Evolutionary conservation across 1,140 invertebrate genomes (phyloP), one percentile per base, ranked within the genome.

Genomic region (Leptestheria dahalacensis): DNA sequence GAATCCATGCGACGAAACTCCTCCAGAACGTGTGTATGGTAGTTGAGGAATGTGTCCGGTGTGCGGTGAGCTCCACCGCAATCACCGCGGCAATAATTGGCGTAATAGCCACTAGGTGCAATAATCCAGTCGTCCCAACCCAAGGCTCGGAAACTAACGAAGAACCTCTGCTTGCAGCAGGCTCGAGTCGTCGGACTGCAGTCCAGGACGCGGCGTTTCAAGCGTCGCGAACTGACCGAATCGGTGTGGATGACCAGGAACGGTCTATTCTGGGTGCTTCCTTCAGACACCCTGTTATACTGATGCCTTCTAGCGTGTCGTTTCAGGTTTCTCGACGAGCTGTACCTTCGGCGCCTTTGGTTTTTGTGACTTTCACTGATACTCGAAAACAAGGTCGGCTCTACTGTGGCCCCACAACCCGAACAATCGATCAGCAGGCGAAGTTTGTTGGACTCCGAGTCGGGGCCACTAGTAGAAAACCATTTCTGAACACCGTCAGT

Each of bases 121-220:
- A 94, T 91, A 66, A 96, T 91, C 88, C 89, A 93, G 74, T 92
- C 89, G 69, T 92, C 88, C 91, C 91, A 95, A 59, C 89, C 89
- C 15, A 95, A 78, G 58, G 87, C 82, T 63, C 83, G 83, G 74
- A 95, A 95, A 70, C 82, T 88, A 48, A 95, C 88, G 74, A 88
- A 91, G 72, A 93, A 88, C 23, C 84, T 81, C 70, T 93, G 84
- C 66, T 91, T 90, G 73, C 91, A 94, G 71, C 91, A 95, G 68
- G 86, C 83, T 61, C 84, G 85, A 62, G 79, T 68, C 55, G 80
- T 54, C 78, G 74, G 62, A 81, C 83, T 82, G 71, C 88, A 92
- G 67, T 91, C 87, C 48, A 91, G 77, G 51, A 85, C 76, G 66
- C 88, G 79, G 60, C 86, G 80, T 1, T 86, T 82, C 15, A 88